Percentiles rank a stretch among this genome's conserved stretches.
Conservation (phyloP, 2,113 vertebrate genomes). For the Megaceryle torquata region DNA sequence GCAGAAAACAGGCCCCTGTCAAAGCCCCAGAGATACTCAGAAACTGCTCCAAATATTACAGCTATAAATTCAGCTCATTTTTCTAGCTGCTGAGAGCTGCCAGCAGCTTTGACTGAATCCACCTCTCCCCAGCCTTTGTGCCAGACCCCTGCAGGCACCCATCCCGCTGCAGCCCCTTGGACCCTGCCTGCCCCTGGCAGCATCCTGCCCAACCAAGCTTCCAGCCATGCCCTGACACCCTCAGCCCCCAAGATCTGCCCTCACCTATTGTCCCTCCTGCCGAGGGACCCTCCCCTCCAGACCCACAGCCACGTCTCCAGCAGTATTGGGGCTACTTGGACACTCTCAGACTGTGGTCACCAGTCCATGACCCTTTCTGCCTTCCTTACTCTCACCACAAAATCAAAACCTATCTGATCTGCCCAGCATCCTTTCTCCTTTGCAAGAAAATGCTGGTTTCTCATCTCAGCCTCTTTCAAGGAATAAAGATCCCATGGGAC, state of each 20-base stretch:
- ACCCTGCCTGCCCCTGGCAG: background rate
- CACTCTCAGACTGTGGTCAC: background rate
- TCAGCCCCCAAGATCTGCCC: background rate
- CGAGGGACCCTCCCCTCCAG: background rate
- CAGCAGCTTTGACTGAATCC: background rate
- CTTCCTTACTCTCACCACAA: background rate
- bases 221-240: rapidly evolving
- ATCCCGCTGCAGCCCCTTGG: background rate
- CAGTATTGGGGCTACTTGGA: rapidly evolving
- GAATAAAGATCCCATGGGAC: background rate
- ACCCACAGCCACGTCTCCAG: background rate
- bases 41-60: conserved; percentile 14
- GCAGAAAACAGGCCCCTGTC: background rate
- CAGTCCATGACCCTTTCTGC: background rate
- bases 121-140: background rate
- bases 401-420: background rate
- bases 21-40: background rate
- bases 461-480: background rate
- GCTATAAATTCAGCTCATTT: conserved; percentile 14
- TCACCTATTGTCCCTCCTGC: background rate
- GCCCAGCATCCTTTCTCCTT: background rate
- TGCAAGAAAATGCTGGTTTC: background rate
- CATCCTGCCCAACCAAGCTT: background rate
- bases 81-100: background rate
- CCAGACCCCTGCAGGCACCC: background rate